phyloP scores from a whole-genome alignment of 2,888 invertebrate genomes.

The Limenitis arthemis region DNA sequence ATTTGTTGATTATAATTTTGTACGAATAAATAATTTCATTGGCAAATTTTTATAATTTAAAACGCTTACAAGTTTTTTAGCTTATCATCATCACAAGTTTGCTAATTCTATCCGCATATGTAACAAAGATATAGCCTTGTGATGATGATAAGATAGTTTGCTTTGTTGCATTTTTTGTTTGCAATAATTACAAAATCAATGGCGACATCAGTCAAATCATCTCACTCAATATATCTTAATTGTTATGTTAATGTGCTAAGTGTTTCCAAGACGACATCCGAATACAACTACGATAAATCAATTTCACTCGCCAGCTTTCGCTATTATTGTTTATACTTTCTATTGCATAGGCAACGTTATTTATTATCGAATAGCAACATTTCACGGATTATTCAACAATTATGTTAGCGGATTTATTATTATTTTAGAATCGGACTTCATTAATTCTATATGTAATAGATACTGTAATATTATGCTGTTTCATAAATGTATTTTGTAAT shows the following conservation, averaged over 20 bases:
- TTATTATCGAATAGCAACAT: constrained; percentile 56
- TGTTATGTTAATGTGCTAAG: constrained; percentile 65
- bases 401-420: constrained; percentile 34
- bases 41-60: constrained; percentile 12
- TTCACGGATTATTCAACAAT: constrained; percentile 51
- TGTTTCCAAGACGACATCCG: constrained; percentile 61
- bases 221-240: constrained; percentile 61
- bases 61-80: constrained; percentile 16
- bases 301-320: constrained; percentile 67
- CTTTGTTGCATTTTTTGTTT: constrained; percentile 8
- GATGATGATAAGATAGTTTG: constrained; percentile 4
- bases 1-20: no score
- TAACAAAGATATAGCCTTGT: no score
- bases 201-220: constrained; percentile 35
- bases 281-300: constrained; percentile 58
- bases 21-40: background rate
- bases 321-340: constrained; percentile 71
- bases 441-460: constrained; percentile 3
- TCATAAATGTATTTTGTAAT: constrained; percentile 1
- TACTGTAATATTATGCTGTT: constrained; percentile 1
- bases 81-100: no score
- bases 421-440: background rate
- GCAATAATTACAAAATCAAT: constrained; percentile 34
- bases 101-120: no score
- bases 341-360: constrained; percentile 46